Evolutionary conservation across 2,113 vertebrate species (phyloP).

Genomic region (Syrrhaptes paradoxus): DNA sequence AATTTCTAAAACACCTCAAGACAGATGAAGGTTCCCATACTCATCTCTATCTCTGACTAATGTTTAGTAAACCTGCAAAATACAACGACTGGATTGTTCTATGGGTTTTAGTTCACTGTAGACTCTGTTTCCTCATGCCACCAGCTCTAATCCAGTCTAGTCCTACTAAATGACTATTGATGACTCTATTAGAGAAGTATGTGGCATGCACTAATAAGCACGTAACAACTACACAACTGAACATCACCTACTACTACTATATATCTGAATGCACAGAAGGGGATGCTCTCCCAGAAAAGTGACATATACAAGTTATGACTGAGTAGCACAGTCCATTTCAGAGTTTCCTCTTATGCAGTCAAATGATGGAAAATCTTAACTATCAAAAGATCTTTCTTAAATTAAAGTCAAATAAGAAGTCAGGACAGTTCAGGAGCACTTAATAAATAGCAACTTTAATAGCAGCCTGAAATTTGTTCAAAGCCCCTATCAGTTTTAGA

Average conservation of each 20-base stretch:
- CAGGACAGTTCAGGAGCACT: background rate
- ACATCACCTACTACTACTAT: background rate
- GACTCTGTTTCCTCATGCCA: background rate
- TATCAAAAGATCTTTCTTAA: background rate
- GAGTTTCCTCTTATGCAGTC: background rate
- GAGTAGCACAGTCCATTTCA: background rate
- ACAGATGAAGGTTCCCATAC: background rate
- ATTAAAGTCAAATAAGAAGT: background rate
- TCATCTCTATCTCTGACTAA: background rate
- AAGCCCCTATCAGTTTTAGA: background rate
- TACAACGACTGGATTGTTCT: background rate
- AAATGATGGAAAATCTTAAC: background rate
- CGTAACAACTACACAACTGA: background rate
- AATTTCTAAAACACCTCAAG: background rate
- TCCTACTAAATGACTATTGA: background rate
- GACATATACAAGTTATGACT: fast-evolving
- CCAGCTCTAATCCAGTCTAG: background rate
- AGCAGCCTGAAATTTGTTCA: background rate
- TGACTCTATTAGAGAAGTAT: background rate
- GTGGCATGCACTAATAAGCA: background rate
- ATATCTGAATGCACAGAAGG: background rate
- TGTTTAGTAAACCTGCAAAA: background rate
- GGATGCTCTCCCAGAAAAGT: background rate
- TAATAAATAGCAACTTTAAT: background rate
- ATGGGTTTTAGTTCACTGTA: background rate